Base-by-base conservation (phyloP, 2,113 vertebrate genomes). In the Todiramphus saurophagus region DNA sequence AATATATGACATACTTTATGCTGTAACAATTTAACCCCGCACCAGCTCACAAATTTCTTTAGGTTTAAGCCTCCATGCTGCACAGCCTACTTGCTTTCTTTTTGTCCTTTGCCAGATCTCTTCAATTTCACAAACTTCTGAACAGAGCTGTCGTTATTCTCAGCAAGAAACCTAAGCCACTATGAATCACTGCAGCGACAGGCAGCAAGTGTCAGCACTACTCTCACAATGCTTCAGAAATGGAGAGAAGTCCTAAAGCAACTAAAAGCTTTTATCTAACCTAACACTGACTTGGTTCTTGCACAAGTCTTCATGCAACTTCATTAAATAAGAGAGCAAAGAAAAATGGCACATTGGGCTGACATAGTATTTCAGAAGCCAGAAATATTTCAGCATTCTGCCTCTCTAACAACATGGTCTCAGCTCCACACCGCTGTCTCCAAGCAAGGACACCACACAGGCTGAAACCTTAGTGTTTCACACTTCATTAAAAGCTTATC, bases 71-170 rank as follows among this genome's bases (percentile, higher is more conserved):
- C 50, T 87, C 82, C 80, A 90, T 3, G 4, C 81, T 43, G 51
- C 50, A 84, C 23, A 90, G 77, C 30, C 76, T 79, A 62, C 63
- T 79, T 85, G 79, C 69, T 73, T 93, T 62, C 89, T 86, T 82
- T 89, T 30, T 70, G 46, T 83, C 69, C 43, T 88, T 82, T 31
- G 67, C 68, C 53, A 66, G 82, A 93, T 73, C 73, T 83, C 82
- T 91, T 95, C 82, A 80, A 37, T 91, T 87, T 56, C 75, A 93
- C 82, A 82, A 93, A 95, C 87, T 96, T 94, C 87, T 89, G 86
- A 95, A 87, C 83, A 87, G 94, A 93, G 56, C 43, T 87, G 62
- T 89, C 88, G 75, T 87, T 77, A 94, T 93, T 93, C 94, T 85
- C 93, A 97, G 93, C 91, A 92, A 95, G 96, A 93, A 88, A 80